These are phyloP conservation scores for Metridium senile DNA, from an alignment of 92 coral and sea anemone genomes.

Conservation along the genomic window DNA sequence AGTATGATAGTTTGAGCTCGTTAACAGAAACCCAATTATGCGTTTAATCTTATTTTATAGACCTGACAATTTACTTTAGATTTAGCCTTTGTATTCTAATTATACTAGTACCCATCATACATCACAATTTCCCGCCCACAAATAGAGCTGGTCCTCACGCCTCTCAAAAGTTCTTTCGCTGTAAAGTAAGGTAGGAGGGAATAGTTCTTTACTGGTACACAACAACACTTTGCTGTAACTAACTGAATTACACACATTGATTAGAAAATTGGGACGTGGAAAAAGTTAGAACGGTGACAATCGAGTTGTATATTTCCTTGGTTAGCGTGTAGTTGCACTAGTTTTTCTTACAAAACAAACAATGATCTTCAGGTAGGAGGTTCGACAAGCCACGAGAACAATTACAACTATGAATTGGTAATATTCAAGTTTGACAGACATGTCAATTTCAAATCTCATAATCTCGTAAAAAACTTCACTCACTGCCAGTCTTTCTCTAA, in stretches of 20 bases:
- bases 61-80: conserved; percentile 74
- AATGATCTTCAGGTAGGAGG: conserved; percentile 12
- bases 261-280: conserved; percentile 10
- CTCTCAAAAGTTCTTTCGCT: conserved; percentile 69
- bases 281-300: conserved; percentile 12
- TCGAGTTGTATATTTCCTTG: neutral
- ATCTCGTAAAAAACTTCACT: conserved; percentile 49
- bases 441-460: conserved; percentile 56
- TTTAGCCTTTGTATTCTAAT: conserved; percentile 71
- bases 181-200: conserved; percentile 70
- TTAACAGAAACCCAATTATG: conserved; percentile 88
- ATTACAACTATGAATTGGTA: conserved; percentile 72
- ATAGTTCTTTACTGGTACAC: conserved; percentile 49
- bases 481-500: conserved; percentile 34
- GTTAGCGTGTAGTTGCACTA: conserved; percentile 14
- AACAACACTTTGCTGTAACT: neutral
- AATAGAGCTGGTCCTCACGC: conserved; percentile 78
- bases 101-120: conserved; percentile 75
- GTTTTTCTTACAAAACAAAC: conserved; percentile 29
- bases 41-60: conserved; percentile 79
- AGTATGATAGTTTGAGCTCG: conserved; percentile 73
- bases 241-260: conserved; percentile 21
- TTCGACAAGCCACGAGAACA: conserved; percentile 37
- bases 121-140: conserved; percentile 81
- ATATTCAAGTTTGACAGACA: conserved; percentile 65